Base-by-base conservation (phyloP, 2,797 vertebrate genomes). In the Acanthornis magna region DNA sequence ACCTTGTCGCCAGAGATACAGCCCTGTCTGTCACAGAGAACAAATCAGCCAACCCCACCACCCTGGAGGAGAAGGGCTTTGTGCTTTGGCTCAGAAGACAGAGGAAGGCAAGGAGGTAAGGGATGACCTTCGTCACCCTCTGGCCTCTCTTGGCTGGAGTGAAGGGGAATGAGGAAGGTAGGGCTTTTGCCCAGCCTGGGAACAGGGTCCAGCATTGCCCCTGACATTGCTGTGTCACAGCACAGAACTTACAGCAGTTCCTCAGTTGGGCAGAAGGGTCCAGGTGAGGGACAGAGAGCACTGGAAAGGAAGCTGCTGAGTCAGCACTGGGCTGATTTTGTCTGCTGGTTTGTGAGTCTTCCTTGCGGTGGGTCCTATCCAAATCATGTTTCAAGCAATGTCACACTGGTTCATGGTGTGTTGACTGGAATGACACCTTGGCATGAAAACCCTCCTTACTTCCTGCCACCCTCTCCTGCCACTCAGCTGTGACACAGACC, bases 221-320 rank as follows among this genome's bases (percentile, higher is more conserved):
- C 65, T n/a, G n/a, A n/a, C 6, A 21, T 16, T 74, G 34, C 48
- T 89, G 42, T 3, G 1, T 11, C 57, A 48, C 14, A 48, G 13
- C 68, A 22, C n/a, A 60, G 75, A 65, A 80, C 13, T 30, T 61
- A 14, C 61, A 63, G 8, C 23, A 30, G 60, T 21, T 47, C 10
- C 47, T 50, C 21, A 6, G 0, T 1, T 2, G 1, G 14, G 29
- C 0, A 3, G 34, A 73, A 43, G 12, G 23, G 13, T 29, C 22
- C 57, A 30, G 8, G 13, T 18, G n/a, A 74, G 7, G 47, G 10
- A 7, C 11, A 45, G 11, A 30, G 14, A 9, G 2, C 25, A 25
- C 0, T 4, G 57, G 6, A 60, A 71, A 53, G 14, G 11, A 36
- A 66, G 20, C 3, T 78, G 63, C 48, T 53, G 22, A 66, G 18